Evolutionary conservation across 2,113 vertebrate genomes (phyloP).

Genomic region (Sander vitreus): DNA sequence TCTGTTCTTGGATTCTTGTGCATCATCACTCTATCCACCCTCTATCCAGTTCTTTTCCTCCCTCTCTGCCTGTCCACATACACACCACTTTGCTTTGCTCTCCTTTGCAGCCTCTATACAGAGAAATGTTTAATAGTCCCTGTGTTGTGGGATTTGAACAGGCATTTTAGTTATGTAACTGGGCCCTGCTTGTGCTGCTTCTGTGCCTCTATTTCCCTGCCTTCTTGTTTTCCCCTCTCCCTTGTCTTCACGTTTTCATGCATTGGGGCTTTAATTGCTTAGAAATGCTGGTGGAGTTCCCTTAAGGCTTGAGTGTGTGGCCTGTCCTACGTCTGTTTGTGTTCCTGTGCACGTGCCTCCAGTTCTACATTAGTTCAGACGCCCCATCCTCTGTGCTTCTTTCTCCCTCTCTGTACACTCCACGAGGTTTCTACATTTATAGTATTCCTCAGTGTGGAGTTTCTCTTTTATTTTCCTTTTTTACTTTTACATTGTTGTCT

Average conservation of each 20-base stretch:
- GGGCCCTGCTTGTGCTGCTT: conserved; percentile 38
- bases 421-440: conserved; percentile 33
- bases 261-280: conserved; percentile 55
- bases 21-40: conserved; percentile 12
- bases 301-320: conserved; percentile 21
- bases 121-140: conserved; percentile 53
- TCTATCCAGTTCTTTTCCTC: background rate
- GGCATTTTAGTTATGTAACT: conserved; percentile 55
- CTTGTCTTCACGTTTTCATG: conserved; percentile 24
- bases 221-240: background rate
- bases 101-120: conserved; percentile 35
- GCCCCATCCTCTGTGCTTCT: background rate
- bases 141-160: conserved; percentile 49
- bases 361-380: conserved; percentile 16
- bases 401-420: conserved; percentile 18
- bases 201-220: conserved; percentile 25
- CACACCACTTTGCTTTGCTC: conserved; percentile 47
- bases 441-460: conserved; percentile 41
- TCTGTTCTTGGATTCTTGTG: conserved; percentile 14
- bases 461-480: conserved; percentile 51
- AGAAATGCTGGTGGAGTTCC: conserved; percentile 48
- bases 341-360: background rate
- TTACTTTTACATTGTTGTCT: conserved; percentile 39
- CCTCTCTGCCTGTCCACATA: conserved; percentile 29
- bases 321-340: conserved; percentile 18